Conservation (phyloP, 64 coral and sea anemone species). For the Actinia tenebrosa region DNA sequence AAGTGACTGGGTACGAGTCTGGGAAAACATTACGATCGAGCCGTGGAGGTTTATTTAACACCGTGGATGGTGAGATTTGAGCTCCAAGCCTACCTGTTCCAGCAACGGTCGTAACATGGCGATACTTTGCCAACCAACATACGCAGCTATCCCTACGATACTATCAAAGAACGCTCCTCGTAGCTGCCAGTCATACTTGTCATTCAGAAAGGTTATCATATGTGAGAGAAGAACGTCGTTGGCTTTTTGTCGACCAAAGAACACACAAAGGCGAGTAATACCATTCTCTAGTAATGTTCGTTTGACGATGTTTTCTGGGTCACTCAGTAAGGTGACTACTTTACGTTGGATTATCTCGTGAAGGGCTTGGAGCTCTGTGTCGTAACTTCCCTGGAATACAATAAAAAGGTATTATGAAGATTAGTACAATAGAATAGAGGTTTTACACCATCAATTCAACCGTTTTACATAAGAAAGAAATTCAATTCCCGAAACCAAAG, state of each 20-base stretch:
- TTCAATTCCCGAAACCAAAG: too few species aligned
- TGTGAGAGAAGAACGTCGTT: constrained; percentile 90
- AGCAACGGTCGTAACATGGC: constrained; percentile 87
- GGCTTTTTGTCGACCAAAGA: constrained; percentile 97
- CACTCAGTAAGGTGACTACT: constrained; percentile 72
- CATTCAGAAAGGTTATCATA: constrained; percentile 98
- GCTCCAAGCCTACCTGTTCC: constrained; percentile 56
- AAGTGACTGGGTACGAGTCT: too few species aligned
- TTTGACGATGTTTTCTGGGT: constrained; percentile 94
- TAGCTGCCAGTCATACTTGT: constrained; percentile 95
- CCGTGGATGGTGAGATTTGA: too few species aligned
- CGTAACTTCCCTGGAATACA: constrained; percentile 53
- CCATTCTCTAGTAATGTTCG: constrained; percentile 91
- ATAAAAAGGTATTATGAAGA: background rate
- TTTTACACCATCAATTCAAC: too few species aligned
- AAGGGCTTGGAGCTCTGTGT: constrained; percentile 61
- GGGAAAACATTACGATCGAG: too few species aligned
- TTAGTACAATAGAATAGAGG: too few species aligned
- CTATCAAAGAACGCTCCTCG: constrained; percentile 93
- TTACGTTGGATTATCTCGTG: constrained; percentile 76
- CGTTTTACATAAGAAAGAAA: too few species aligned
- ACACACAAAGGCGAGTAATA: constrained; percentile 93
- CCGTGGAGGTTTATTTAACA: too few species aligned
- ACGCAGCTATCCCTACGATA: constrained; percentile 92
- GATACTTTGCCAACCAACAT: constrained; percentile 96